Evolutionary conservation across 2,797 vertebrate genomes (phyloP).

Genomic region (Tenualosa ilisha): DNA sequence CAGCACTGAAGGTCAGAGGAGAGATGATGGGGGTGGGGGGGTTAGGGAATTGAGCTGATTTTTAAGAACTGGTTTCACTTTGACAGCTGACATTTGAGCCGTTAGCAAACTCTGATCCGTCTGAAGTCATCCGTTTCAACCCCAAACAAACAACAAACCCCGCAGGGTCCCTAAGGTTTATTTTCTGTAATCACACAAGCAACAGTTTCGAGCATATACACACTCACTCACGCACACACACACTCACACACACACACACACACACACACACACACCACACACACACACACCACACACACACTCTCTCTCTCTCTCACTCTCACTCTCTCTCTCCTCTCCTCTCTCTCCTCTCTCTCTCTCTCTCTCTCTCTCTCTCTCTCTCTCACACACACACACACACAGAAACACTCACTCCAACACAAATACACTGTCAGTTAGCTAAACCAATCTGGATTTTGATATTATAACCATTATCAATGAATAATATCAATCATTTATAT

Average conservation of each 20-base stretch:
- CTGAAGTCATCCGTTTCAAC: slow-evolving; percentile 44
- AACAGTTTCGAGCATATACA: neutral
- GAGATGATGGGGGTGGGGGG: neutral
- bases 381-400: neutral
- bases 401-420: neutral
- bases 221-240: neutral
- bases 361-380: neutral
- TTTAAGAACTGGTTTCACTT: slow-evolving; percentile 3
- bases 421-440: neutral
- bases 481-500: too few relatives aligned
- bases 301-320: too few relatives aligned
- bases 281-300: neutral
- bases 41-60: neutral
- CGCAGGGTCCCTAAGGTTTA: slow-evolving; percentile 13
- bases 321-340: neutral
- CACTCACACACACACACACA: neutral
- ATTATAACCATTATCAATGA: too few relatives aligned
- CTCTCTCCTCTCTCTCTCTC: neutral
- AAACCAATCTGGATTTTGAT: neutral
- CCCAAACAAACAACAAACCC: slow-evolving; percentile 40
- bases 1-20: neutral
- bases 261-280: neutral
- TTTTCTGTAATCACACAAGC: slow-evolving; percentile 31
- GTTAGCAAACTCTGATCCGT: slow-evolving; percentile 38
- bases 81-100: slow-evolving; percentile 35